These are phyloP conservation scores for Melitaea athalia DNA, from an alignment of 2,888 invertebrate species.

Conservation along the genomic window DNA sequence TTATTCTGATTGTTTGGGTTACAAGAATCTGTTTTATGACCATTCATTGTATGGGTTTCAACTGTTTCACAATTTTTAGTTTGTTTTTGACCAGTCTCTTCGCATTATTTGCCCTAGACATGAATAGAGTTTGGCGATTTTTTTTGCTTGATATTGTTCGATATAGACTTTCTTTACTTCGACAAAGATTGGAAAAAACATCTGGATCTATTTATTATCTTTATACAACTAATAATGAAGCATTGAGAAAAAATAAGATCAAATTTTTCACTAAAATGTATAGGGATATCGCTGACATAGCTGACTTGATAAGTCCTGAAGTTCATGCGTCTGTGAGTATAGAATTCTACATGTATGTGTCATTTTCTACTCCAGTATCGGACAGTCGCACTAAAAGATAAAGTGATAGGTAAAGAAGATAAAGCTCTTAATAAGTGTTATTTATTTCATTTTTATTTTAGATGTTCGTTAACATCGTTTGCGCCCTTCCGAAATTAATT, in stretches of 20 bases:
- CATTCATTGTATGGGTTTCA: constrained; percentile 50
- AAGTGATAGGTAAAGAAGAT: background rate
- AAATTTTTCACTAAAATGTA: constrained; percentile 60
- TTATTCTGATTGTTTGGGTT: constrained; percentile 51
- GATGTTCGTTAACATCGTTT: constrained; percentile 64
- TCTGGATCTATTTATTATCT: constrained; percentile 58
- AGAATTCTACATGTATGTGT: background rate
- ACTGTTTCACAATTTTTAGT: constrained; percentile 48
- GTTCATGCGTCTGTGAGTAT: constrained; percentile 64
- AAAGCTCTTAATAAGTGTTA: no score
- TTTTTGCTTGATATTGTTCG: constrained; percentile 61
- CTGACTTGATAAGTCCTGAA: constrained; percentile 63
- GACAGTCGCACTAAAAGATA: background rate
- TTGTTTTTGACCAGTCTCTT: constrained; percentile 54
- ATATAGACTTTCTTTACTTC: constrained; percentile 59
- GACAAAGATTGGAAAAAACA: constrained; percentile 59
- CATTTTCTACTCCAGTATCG: background rate
- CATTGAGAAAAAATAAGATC: constrained; percentile 59
- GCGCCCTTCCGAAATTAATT: constrained; percentile 66
- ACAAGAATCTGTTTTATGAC: constrained; percentile 53
- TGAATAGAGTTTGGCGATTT: constrained; percentile 68
- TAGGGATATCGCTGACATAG: constrained; percentile 59
- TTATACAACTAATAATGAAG: constrained; percentile 60
- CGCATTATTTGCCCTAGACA: constrained; percentile 62
- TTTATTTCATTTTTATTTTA: constrained; percentile 52